Conservation (phyloP, 2,888 invertebrate species). For the Nomada lathburiana region DNA sequence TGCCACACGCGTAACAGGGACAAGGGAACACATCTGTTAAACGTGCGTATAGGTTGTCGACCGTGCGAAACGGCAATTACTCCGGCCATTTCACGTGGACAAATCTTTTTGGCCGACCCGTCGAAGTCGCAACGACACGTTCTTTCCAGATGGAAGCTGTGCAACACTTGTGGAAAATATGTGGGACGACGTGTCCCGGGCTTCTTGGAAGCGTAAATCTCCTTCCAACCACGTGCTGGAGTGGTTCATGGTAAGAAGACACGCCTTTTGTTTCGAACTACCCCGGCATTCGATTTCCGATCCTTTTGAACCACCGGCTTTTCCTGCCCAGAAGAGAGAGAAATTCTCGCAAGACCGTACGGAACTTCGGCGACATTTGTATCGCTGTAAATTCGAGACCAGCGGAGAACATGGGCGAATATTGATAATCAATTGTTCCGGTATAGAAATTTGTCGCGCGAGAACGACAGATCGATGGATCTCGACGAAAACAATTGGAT, state of each 20-base stretch:
- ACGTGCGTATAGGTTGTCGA: conserved; percentile 29
- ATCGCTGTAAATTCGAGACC: too few relatives aligned
- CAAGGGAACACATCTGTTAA: conserved; percentile 22
- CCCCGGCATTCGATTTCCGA: background rate
- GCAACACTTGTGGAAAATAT: conserved; percentile 40
- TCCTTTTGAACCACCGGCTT: background rate
- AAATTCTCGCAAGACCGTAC: too few relatives aligned
- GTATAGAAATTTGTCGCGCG: too few relatives aligned
- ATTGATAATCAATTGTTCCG: too few relatives aligned
- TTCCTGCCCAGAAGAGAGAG: too few relatives aligned
- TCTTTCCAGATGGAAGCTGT: conserved; percentile 48
- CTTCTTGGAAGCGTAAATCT: conserved; percentile 49
- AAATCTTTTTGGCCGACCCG: conserved; percentile 27
- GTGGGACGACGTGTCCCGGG: conserved; percentile 25
- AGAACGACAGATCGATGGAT: too few relatives aligned
- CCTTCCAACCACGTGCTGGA: conserved; percentile 19
- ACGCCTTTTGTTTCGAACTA: conserved; percentile 28
- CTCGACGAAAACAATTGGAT: too few relatives aligned
- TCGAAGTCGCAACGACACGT: conserved; percentile 40
- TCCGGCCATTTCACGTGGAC: conserved; percentile 26
- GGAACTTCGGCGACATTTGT: too few relatives aligned
- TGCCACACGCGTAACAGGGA: too few relatives aligned
- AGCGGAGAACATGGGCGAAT: too few relatives aligned
- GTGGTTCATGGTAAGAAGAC: conserved; percentile 2
- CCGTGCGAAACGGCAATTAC: conserved; percentile 50